phyloP scores from a whole-genome alignment of 1,140 invertebrate species.

The Adelges cooleyi region DNA sequence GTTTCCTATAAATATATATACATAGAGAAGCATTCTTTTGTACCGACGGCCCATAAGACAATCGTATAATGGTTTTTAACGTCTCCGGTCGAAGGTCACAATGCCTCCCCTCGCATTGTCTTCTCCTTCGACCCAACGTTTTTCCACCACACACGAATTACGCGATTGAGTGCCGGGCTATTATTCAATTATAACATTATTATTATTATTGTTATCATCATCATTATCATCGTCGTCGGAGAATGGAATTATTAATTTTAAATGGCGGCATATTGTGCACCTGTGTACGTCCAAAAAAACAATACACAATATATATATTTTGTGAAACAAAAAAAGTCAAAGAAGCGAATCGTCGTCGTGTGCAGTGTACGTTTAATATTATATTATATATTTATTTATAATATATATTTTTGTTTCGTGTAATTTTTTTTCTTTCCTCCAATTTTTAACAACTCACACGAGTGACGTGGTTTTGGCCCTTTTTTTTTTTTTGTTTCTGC shows the following conservation, averaged over 20 bases:
- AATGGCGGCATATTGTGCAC: not conserved
- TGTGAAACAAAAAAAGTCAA: too few relatives aligned
- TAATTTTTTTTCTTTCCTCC: too few relatives aligned
- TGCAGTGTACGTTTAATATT: too few relatives aligned
- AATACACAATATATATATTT: too few relatives aligned
- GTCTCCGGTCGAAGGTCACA: not conserved
- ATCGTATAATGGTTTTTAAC: conserved; percentile 7
- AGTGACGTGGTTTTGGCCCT: too few relatives aligned
- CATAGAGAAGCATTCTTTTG: conserved; percentile 15
- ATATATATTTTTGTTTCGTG: too few relatives aligned
- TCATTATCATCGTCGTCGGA: not conserved
- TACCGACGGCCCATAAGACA: not conserved
- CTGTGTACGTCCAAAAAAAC: not conserved
- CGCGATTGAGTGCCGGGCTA: not conserved
- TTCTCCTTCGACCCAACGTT: not conserved
- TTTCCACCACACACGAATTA: not conserved
- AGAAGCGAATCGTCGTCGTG: too few relatives aligned
- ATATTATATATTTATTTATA: too few relatives aligned
- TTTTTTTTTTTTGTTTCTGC: too few relatives aligned
- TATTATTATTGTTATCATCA: not conserved
- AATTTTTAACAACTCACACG: too few relatives aligned
- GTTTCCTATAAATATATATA: too few relatives aligned
- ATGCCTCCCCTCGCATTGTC: conserved; percentile 2
- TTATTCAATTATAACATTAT: conserved; percentile 1
- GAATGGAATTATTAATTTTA: not conserved